Conservation (phyloP, 2,888 invertebrate genomes). For the Ctenicera cuprea region DNA sequence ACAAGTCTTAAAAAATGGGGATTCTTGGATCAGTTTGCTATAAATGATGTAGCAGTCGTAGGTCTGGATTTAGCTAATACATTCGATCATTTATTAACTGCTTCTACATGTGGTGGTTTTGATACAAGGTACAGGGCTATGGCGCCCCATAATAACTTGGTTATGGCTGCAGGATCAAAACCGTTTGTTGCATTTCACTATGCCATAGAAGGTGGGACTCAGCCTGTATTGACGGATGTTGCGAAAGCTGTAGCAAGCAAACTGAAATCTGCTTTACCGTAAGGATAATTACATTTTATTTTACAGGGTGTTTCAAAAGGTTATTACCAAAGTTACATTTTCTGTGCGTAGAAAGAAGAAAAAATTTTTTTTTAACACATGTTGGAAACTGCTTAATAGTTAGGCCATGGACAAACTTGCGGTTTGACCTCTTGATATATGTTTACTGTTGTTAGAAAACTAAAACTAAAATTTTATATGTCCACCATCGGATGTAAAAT, state of each 20-base stretch:
- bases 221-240: conserved; percentile 91
- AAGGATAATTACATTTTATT: conserved; percentile 71
- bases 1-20: conserved; percentile 90
- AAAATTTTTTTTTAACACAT: no score
- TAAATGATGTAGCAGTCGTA: conserved; percentile 86
- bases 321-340: no score
- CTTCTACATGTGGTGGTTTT: conserved; percentile 86
- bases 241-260: conserved; percentile 94
- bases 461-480: no score
- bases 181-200: conserved; percentile 94
- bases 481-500: no score
- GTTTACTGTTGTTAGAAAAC: no score
- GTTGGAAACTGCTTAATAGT: no score
- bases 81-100: conserved; percentile 91
- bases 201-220: conserved; percentile 90
- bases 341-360: no score
- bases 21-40: conserved; percentile 84
- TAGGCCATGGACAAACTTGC: no score
- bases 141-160: conserved; percentile 85
- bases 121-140: conserved; percentile 82
- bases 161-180: conserved; percentile 85
- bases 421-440: no score
- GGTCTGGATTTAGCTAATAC: conserved; percentile 83
- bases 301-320: no score
- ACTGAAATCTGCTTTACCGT: conserved; percentile 87